Percentiles rank a stretch among this genome's conserved stretches.
Evolutionary conservation across 2,797 vertebrate species (phyloP).

Genomic region (Sylvilagus floridanus): DNA sequence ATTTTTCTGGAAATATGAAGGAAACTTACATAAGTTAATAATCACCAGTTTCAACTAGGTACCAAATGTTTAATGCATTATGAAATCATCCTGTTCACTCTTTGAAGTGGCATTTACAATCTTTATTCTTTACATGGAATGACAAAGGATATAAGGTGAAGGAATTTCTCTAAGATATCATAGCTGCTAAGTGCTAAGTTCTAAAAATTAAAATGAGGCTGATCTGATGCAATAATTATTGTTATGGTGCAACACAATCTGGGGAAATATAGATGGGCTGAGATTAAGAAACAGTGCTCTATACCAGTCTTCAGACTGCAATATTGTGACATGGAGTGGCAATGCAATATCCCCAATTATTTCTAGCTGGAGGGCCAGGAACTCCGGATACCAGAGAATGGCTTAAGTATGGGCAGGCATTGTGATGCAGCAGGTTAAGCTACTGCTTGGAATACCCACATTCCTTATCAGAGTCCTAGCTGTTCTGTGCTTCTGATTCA

Average conservation of each 20-base stretch:
- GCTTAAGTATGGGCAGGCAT: background rate
- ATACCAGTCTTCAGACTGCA: background rate
- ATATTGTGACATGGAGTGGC: background rate
- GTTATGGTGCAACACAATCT: background rate
- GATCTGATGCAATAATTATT: background rate
- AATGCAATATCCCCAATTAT: background rate
- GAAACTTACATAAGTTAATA: background rate
- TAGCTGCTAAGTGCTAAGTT: background rate
- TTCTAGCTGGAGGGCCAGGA: background rate
- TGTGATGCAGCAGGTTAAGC: too few species aligned
- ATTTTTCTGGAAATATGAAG: constrained; percentile 27
- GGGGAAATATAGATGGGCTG: background rate
- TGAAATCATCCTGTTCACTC: background rate
- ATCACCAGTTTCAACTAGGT: background rate
- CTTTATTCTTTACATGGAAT: background rate
- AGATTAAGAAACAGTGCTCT: background rate
- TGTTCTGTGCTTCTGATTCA: too few species aligned
- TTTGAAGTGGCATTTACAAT: background rate
- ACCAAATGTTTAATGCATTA: background rate
- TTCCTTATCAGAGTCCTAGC: too few species aligned
- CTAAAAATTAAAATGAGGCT: background rate
- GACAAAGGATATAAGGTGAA: background rate
- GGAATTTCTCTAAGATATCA: constrained; percentile 30
- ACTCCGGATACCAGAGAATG: background rate
- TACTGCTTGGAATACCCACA: too few species aligned